Conservation (phyloP, 2,113 vertebrate species). For the Neodon shergylaensis region DNA sequence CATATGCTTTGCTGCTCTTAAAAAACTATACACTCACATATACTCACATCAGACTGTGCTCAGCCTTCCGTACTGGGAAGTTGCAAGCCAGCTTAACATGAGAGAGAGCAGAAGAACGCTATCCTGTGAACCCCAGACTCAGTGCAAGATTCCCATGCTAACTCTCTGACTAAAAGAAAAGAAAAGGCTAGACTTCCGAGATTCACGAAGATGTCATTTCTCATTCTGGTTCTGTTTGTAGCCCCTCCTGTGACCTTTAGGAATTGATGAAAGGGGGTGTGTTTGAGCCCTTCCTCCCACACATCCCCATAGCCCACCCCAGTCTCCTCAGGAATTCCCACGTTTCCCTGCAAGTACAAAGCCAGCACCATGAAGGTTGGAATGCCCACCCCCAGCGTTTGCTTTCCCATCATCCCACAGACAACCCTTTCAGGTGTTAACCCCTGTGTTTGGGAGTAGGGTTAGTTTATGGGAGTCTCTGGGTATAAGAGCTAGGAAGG, state of each 20-base stretch:
- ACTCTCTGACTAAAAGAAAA: constrained; percentile 6
- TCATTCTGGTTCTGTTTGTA: background rate
- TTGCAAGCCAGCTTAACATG: background rate
- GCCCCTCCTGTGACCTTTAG: background rate
- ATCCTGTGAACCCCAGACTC: background rate
- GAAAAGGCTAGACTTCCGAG: background rate
- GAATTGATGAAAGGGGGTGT: background rate
- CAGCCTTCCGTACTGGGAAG: background rate
- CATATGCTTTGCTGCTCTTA: background rate
- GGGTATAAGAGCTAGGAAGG: background rate
- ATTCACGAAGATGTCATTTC: background rate
- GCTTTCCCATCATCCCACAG: background rate
- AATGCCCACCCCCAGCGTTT: background rate
- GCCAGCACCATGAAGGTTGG: background rate
- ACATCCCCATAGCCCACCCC: background rate
- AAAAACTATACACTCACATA: background rate
- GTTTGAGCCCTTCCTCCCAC: background rate
- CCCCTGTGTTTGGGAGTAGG: background rate
- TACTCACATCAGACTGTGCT: background rate
- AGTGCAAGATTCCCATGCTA: background rate
- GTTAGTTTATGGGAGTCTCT: background rate
- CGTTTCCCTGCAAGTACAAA: background rate
- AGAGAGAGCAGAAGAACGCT: background rate
- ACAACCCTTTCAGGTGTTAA: background rate
- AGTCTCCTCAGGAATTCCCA: background rate